These are phyloP conservation scores for Stenchaetothrips biformis DNA, from an alignment of 2,888 invertebrate species.

Conservation along the genomic window DNA sequence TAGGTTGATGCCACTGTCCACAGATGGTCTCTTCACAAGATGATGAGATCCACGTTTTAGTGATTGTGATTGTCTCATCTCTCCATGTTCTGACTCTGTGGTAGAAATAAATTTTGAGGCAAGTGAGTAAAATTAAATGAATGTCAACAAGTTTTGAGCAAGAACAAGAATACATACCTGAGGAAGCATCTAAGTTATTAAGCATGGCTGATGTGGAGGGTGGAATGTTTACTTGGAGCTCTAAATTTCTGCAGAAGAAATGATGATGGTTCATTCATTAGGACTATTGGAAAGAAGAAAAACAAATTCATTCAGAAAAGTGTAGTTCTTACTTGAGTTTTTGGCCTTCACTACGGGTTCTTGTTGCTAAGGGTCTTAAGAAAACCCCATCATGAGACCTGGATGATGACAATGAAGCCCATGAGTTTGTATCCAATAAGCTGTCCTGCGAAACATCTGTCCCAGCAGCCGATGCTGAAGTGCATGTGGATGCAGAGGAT, in stretches of 20 bases:
- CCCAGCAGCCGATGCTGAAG: conserved; percentile 47
- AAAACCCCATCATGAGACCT: conserved; percentile 60
- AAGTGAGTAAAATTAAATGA: not conserved
- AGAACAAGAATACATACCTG: not conserved
- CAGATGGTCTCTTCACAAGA: conserved; percentile 67
- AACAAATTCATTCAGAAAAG: not conserved
- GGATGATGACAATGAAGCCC: conserved; percentile 45
- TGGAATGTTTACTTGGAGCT: conserved; percentile 46
- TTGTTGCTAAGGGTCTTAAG: conserved; percentile 41
- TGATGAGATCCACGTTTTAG: conserved; percentile 38
- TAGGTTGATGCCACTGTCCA: conserved; percentile 76
- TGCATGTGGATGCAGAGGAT: conserved; percentile 30
- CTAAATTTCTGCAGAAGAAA: conserved; percentile 46
- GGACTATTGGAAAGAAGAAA: not conserved
- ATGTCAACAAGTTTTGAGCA: not conserved
- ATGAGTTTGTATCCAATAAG: conserved; percentile 45
- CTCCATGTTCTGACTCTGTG: conserved; percentile 25
- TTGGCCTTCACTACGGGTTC: conserved; percentile 22
- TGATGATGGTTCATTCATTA: not conserved
- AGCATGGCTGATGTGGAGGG: conserved; percentile 38
- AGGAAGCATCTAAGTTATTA: conserved; percentile 40
- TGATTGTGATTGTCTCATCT: conserved; percentile 30
- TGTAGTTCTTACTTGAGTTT: not conserved
- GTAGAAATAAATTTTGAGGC: conserved; percentile 2
- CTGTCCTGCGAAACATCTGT: conserved; percentile 44